These are phyloP conservation scores for Apteryx mantelli DNA, from an alignment of 2,113 vertebrate genomes.

Conservation along the genomic window DNA sequence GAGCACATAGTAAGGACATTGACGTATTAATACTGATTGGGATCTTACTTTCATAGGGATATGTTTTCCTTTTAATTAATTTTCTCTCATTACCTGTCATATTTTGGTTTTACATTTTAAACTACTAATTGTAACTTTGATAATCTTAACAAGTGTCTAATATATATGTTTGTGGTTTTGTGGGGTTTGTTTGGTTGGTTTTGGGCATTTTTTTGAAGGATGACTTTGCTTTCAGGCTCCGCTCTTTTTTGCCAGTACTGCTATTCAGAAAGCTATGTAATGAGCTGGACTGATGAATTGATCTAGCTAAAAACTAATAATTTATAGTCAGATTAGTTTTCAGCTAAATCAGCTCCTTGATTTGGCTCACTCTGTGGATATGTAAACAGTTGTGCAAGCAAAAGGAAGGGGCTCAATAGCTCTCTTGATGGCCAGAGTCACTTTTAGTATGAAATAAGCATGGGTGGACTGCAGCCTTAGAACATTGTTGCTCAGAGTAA, in stretches of 20 bases:
- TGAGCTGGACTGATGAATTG: neutral
- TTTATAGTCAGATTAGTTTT: neutral
- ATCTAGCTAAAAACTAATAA: neutral
- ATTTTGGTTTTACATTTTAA: neutral
- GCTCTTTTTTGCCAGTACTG: neutral
- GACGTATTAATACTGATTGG: neutral
- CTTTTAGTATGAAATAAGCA: neutral
- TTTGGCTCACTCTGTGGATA: neutral
- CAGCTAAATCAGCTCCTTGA: neutral
- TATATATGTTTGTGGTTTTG: neutral
- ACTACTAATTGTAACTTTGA: neutral
- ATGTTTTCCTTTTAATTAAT: neutral
- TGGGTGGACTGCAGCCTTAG: neutral
- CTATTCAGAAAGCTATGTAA: neutral
- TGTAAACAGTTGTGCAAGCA: neutral
- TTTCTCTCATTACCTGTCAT: neutral
- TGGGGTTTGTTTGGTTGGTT: no score
- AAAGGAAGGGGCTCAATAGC: neutral
- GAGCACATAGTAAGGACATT: neutral
- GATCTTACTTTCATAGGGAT: neutral
- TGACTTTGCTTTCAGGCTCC: neutral
- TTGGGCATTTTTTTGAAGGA: neutral
- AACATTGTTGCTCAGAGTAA: neutral
- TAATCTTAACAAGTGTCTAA: neutral
- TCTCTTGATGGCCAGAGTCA: neutral